Conservation (phyloP, 92 coral and sea anemone species). For the Zoanthus sociatus region DNA sequence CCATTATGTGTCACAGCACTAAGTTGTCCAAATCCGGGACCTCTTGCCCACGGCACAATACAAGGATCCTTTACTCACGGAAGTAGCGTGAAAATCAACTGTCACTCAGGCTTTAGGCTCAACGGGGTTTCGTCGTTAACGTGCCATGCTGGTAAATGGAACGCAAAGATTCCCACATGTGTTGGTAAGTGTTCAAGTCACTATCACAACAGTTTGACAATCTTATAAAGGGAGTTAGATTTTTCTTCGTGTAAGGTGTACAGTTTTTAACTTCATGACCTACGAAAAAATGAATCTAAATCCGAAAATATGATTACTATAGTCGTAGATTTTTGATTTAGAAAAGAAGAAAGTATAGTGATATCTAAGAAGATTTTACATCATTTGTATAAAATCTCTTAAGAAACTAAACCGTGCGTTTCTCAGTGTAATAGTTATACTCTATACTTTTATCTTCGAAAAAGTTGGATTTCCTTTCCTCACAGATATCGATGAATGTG, state of each 20-base stretch:
- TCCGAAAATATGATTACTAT: too few relatives aligned
- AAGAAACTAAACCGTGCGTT: too few relatives aligned
- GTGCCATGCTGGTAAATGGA: conserved; percentile 85
- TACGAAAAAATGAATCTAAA: too few relatives aligned
- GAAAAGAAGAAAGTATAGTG: too few relatives aligned
- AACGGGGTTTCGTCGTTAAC: conserved; percentile 69
- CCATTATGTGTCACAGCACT: conserved; percentile 52
- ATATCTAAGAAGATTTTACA: too few relatives aligned
- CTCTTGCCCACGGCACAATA: conserved; percentile 83
- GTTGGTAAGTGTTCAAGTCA: conserved; percentile 62
- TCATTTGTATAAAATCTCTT: too few relatives aligned
- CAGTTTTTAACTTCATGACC: too few relatives aligned
- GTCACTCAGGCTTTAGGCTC: conserved; percentile 77
- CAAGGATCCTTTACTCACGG: conserved; percentile 74
- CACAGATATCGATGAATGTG: conserved; percentile 89
- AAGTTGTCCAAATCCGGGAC: conserved; percentile 88
- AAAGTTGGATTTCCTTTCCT: neutral
- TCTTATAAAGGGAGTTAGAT: too few relatives aligned
- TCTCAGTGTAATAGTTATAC: neutral
- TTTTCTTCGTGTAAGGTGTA: too few relatives aligned
- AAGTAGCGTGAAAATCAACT: conserved; percentile 68
- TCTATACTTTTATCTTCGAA: neutral
- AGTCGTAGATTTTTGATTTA: too few relatives aligned
- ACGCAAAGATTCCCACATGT: conserved; percentile 77
- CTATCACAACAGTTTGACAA: too few relatives aligned